Base-by-base conservation (phyloP, 2,113 vertebrate species). In the Alces alces region DNA sequence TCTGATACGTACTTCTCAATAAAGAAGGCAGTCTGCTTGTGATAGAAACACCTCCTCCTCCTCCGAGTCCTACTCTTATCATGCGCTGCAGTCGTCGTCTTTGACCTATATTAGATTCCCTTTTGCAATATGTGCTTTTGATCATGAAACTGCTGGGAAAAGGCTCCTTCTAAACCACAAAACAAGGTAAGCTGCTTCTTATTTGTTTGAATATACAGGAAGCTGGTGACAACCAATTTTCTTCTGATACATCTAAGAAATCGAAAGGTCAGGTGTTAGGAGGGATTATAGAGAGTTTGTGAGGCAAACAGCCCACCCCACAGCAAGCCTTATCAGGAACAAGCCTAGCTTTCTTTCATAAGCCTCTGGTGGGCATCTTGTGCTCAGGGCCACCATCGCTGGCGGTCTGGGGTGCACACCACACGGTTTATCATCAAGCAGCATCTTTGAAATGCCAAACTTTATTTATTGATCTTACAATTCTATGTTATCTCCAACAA, bases 401-500 rank as follows among this genome's bases (percentile, higher is more conserved):
- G 97, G 95, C n/a, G 0, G 27, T 88, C n/a, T 7, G 27, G 52
- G 2, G 1, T 87, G 33, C n/a, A 86, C 2, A 96, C 19, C 11
- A 50, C 13, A 36, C 43, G 45, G 61, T 97, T 98, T 98, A 98
- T 99, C 98, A 86, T 86, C 90, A 60, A 97, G 66, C 33, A 95
- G 86, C 54, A 98, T 99, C 98, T 98, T 96, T 97, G 97, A 98
- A 98, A 98, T 97, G 97, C 96, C 96, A 97, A 97, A 98, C 88
- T 97, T 98, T 98, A 98, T 98, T 99, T 99, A 98, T 97, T 98
- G 98, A 98, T 98, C 97, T 98, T 97, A 96, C 86, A 97, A 84
- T 98, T 98, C 98, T 98, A 50, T 98, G 96, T 98, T 99, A 98
- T 99, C 98, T 97, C 90, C 97, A 98, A 97, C 95, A 98, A 98